Base-by-base conservation (phyloP, 2,113 vertebrate genomes). In the Rhinopithecus roxellana region DNA sequence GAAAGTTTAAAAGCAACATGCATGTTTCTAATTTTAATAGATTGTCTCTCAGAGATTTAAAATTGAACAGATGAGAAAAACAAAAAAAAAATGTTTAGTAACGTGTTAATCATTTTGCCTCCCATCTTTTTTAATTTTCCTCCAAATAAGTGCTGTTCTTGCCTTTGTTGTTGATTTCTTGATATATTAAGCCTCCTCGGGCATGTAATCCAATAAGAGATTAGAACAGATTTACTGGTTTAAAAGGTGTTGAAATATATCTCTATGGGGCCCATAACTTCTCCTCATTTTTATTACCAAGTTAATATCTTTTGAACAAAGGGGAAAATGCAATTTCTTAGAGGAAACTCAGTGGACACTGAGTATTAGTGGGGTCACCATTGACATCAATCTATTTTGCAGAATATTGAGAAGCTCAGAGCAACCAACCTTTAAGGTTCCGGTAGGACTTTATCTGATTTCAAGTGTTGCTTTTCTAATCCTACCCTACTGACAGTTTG, bases 391-490 rank as follows among this genome's bases (percentile, higher is more conserved):
- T 92, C 97, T 96, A 38, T 98, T 98, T 97, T 98, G 97, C 97
- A 95, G 94, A 98, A 94, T 97, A 95, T 94, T 94, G 96, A 98
- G 96, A 97, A 97, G 96, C 96, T 98, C 94, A 95, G 94, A 98
- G 86, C 95, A 97, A 78, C 97, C 96, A 97, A 82, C 97, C 98
- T 92, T 90, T 97, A 90, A 57, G 96, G 86, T 95, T 98, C 98
- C 98, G 97, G 5, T 86, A 97, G 98, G 98, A 98, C 97, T 98
- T 97, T 64, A 61, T 90, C 97, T 97, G 98, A 97, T 98, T 97
- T 95, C 95, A 97, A 98, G 89, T 98, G 98, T 94, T 97, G 98
- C 96, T 96, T 93, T 97, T 95, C 97, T 97, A 95, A 88, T 95
- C 98, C 97, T 43, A 84, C 93, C 75, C 95, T 97, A 22, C 93